Evolutionary conservation across 2,797 vertebrate species (phyloP), one percentile per base, ranked within the genome.

Genomic region (Acanthurus lineatus): DNA sequence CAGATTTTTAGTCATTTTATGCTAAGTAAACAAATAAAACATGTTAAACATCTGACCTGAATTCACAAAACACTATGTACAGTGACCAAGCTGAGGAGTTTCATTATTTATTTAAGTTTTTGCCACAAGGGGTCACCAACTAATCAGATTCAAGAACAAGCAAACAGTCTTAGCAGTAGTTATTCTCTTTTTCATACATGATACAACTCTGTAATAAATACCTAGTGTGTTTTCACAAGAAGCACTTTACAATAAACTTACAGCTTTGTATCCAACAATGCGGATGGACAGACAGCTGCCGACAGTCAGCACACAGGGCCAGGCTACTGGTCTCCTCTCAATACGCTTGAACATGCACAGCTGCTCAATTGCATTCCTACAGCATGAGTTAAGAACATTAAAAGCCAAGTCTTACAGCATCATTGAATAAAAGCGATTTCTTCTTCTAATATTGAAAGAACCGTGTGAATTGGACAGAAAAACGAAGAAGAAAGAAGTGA

Each of bases 281-380:
- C 93, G 96, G 92, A 99, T 98, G 75, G 96, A 90, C 52, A 99
- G 89, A 69, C 91, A 78, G 87, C 95, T 96, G 81, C 98, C 97
- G 42, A 99, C 96, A 79, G 98, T 99, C 80, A 99, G 96, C 38
- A 94, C 95, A 88, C 98, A 99, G 38, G 94, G 92, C 98, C 98
- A 99, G 40, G 95, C 48, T 86, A 93, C 85, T 6, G 97, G 95
- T 61, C 78, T 94, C 81, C 91, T 95, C 91, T 97, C 96, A 4
- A 95, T 94, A 56, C 93, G 95, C 93, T 99, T 99, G 83, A 99
- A 99, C 92, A 97, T 92, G 16, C 94, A 93, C 79, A 99, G 96
- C 68, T 95, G 95, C 87, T 96, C 96, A 4, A 99, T 84, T 59
- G 97, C 97, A 66, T 96, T 96, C 77, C 98, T 99, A 88, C 73